Conservation (phyloP, 2,113 vertebrate species). For the Catharus fuscescens region DNA sequence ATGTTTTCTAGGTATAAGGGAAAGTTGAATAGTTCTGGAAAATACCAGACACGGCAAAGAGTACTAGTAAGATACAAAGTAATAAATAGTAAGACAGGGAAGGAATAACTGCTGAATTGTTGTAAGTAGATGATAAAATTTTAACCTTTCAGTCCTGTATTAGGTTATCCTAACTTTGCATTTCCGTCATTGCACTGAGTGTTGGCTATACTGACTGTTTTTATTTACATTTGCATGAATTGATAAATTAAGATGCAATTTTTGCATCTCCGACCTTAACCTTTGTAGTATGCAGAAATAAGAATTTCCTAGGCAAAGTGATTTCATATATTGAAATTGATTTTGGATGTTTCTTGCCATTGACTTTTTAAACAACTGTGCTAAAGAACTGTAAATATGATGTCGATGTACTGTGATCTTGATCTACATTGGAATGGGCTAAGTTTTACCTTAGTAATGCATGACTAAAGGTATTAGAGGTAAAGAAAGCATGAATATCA, state of each 20-base stretch:
- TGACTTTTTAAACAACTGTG: neutral
- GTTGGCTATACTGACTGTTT: neutral
- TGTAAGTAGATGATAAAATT: neutral
- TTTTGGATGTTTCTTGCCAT: neutral
- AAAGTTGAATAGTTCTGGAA: neutral
- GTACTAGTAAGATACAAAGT: neutral
- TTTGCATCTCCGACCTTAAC: neutral
- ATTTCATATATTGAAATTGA: neutral
- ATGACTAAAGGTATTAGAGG: constrained; percentile 50
- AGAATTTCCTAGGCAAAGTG: neutral
- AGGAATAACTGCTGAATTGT: neutral
- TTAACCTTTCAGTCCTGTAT: neutral
- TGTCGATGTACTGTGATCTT: neutral
- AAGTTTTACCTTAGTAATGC: constrained; percentile 7
- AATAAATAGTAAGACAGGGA: neutral
- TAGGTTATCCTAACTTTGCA: neutral
- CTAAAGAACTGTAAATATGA: neutral
- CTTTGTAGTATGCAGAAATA: neutral
- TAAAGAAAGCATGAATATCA: constrained; percentile 69
- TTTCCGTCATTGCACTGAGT: neutral
- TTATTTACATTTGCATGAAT: neutral
- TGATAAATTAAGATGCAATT: neutral
- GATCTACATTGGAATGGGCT: neutral
- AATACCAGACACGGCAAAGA: neutral
- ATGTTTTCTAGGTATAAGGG: neutral